phyloP scores from a whole-genome alignment of 2,888 invertebrate genomes.

The Andrena hattorfiana region DNA sequence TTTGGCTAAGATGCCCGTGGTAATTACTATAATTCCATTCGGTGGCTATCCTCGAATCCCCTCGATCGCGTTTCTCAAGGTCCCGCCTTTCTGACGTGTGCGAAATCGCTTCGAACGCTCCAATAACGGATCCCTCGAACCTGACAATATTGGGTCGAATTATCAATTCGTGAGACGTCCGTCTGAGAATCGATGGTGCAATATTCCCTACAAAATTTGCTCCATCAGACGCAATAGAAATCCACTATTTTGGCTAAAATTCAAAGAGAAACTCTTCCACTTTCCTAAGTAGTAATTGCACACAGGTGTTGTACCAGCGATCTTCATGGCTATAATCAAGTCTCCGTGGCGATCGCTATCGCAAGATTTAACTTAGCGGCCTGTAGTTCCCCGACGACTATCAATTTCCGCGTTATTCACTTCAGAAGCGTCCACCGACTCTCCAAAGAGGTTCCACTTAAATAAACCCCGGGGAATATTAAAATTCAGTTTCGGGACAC shows the following conservation, averaged over 20 bases:
- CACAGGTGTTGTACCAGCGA: neutral
- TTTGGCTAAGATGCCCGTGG: conserved; percentile 67
- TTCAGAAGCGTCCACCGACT: neutral
- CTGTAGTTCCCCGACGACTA: neutral
- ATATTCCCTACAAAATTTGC: neutral
- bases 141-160: conserved; percentile 19
- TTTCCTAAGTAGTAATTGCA: neutral
- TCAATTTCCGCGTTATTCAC: neutral
- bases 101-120: neutral
- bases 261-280: neutral
- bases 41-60: conserved; percentile 69
- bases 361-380: neutral
- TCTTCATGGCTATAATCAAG: neutral
- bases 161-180: neutral
- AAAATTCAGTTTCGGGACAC: conserved; percentile 20
- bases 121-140: conserved; percentile 19
- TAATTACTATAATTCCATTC: conserved; percentile 75
- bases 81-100: conserved; percentile 5
- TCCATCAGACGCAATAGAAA: neutral
- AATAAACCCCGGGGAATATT: conserved; percentile 12
- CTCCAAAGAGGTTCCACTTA: conserved; percentile 2
- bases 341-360: neutral
- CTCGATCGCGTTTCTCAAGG: conserved; percentile 16
- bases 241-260: neutral
- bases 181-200: conserved; percentile 1